A percentile compares a stretch with the other conserved stretches of the same genome.
Conservation (phyloP, 2,888 invertebrate genomes). For the Cantharis lateralis region DNA sequence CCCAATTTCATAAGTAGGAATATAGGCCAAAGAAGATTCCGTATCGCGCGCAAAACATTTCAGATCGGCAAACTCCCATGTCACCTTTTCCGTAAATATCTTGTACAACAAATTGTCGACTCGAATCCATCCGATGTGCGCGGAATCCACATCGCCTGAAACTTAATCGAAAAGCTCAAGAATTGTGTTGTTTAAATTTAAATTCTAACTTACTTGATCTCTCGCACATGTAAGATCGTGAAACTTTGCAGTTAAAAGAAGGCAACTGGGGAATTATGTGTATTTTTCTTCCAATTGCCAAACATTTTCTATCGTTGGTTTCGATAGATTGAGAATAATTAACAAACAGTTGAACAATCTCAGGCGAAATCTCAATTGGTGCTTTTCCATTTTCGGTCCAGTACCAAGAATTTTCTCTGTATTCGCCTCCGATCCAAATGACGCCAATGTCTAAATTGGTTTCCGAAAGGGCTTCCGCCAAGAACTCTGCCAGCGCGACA, state of each 20-base stretch:
- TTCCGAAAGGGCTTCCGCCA: slow-evolving; percentile 59
- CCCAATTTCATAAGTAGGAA: neutral
- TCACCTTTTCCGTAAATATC: neutral
- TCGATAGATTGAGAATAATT: neutral
- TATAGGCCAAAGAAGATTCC: slow-evolving; percentile 1
- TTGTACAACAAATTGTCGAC: slow-evolving; percentile 3
- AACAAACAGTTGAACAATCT: neutral
- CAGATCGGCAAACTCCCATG: neutral
- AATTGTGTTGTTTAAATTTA: neutral
- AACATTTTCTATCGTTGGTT: neutral
- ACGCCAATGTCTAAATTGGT: slow-evolving; percentile 55
- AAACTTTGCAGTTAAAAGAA: neutral
- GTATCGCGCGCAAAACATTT: neutral
- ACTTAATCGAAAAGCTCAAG: neutral
- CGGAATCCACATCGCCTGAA: neutral
- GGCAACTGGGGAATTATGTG: slow-evolving; percentile 1
- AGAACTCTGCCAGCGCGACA: slow-evolving; percentile 56
- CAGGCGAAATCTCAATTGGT: neutral
- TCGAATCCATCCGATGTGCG: slow-evolving; percentile 17
- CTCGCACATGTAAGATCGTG: slow-evolving; percentile 2
- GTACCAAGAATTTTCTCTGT: neutral
- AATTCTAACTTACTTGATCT: neutral
- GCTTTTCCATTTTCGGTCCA: neutral
- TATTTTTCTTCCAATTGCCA: neutral
- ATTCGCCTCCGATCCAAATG: slow-evolving; percentile 8